Evolutionary conservation across 2,888 invertebrate genomes (phyloP).

Genomic region (Drosophila aldrichi): DNA sequence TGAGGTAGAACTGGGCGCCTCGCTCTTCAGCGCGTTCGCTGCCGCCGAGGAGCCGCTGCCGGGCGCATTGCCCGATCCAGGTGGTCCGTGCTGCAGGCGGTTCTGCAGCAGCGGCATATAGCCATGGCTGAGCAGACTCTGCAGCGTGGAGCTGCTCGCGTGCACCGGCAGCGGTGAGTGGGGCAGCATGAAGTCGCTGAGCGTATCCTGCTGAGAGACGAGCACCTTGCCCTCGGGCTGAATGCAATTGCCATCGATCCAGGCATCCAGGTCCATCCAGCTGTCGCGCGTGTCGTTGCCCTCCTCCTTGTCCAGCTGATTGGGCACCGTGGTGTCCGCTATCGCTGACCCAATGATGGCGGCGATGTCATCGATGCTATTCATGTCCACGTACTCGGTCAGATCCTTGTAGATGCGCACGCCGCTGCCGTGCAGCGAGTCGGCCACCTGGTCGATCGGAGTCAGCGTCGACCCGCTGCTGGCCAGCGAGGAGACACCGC

Average conservation of each 20-base stretch:
- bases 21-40: constrained; percentile 86
- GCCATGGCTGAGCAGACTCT: constrained; percentile 91
- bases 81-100: constrained; percentile 91
- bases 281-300: constrained; percentile 91
- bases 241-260: constrained; percentile 93
- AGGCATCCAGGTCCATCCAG: constrained; percentile 95
- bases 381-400: constrained; percentile 88
- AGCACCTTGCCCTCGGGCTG: constrained; percentile 89
- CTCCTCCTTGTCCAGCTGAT: constrained; percentile 89
- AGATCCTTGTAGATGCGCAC: constrained; percentile 85
- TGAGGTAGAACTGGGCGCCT: constrained; percentile 91
- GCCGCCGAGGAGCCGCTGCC: constrained; percentile 36
- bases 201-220: constrained; percentile 88
- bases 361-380: constrained; percentile 92
- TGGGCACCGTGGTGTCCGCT: constrained; percentile 94
- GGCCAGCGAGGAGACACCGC: constrained; percentile 51
- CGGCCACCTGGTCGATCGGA: constrained; percentile 86
- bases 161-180: constrained; percentile 88
- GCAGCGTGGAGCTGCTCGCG: constrained; percentile 90
- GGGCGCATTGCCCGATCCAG: constrained; percentile 62
- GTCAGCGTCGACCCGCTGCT: constrained; percentile 65
- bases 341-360: constrained; percentile 95
- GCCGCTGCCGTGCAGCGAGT: constrained; percentile 87
- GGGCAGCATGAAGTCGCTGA: constrained; percentile 89
- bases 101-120: constrained; percentile 93